Conservation (phyloP, 1,140 invertebrate genomes). For the Diabrotica virgifera region DNA sequence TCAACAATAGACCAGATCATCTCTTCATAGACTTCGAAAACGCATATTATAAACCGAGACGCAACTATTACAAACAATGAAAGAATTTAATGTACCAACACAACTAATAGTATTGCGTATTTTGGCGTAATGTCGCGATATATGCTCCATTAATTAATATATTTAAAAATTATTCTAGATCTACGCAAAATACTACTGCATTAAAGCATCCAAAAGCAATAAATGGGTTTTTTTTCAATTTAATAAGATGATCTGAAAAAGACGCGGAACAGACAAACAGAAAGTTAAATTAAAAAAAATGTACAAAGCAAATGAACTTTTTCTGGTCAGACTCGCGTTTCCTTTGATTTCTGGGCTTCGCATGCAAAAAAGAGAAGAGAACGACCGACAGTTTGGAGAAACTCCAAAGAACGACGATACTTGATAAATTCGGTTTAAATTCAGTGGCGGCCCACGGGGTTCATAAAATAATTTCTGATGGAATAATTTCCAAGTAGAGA, state of each 20-base stretch:
- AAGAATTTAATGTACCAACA: too few relatives aligned
- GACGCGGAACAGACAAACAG: slow-evolving; percentile 14
- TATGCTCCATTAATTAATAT: too few relatives aligned
- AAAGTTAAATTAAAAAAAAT: slow-evolving; percentile 23
- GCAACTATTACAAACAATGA: too few relatives aligned
- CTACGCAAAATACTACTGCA: not conserved
- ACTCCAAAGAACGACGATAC: slow-evolving; percentile 33
- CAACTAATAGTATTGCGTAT: too few relatives aligned
- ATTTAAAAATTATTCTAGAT: too few relatives aligned
- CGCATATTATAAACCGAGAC: too few relatives aligned
- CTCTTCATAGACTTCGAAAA: too few relatives aligned
- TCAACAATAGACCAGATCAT: too few relatives aligned
- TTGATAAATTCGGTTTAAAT: slow-evolving; percentile 46
- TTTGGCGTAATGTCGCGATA: too few relatives aligned
- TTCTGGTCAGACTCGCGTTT: slow-evolving; percentile 16
- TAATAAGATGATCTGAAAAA: not conserved
- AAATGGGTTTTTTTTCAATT: not conserved
- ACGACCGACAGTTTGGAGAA: slow-evolving; percentile 39
- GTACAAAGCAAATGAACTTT: slow-evolving; percentile 19
- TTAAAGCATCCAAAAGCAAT: not conserved
- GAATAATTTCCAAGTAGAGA: too few relatives aligned
- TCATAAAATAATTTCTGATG: too few relatives aligned
- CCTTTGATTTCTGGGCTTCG: slow-evolving; percentile 15
- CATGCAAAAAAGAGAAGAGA: slow-evolving; percentile 31
- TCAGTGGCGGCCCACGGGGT: slow-evolving; percentile 28